Percentiles rank a stretch among this genome's conserved stretches.
phyloP scores from a whole-genome alignment of 2,797 vertebrate species.

The Aeoliscus strigatus region DNA sequence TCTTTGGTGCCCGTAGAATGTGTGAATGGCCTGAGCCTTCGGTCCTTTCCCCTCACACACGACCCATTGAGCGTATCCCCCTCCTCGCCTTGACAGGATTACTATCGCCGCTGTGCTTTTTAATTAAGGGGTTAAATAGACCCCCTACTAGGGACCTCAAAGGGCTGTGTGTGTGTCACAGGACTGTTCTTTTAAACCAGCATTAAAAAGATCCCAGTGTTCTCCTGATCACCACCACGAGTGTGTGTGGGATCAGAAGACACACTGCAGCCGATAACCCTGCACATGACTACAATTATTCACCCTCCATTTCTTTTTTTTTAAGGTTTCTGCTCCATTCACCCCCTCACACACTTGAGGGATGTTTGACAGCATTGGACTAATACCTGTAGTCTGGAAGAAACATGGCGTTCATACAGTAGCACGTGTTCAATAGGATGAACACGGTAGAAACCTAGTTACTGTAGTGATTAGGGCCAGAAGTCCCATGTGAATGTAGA shows the following conservation, averaged over 20 bases:
- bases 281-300: no score
- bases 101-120: constrained; percentile 62
- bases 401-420: no score
- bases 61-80: constrained; percentile 17
- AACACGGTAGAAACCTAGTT: no score
- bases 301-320: no score
- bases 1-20: constrained; percentile 32
- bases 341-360: no score
- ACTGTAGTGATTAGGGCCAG: constrained; percentile 6
- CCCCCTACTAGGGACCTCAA: constrained; percentile 58
- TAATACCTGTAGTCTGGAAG: no score
- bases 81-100: constrained; percentile 71
- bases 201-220: constrained; percentile 55
- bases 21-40: constrained; percentile 24
- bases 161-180: constrained; percentile 42
- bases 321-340: no score
- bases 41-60: constrained; percentile 2
- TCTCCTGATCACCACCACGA: constrained; percentile 44
- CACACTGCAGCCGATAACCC: constrained; percentile 16
- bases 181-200: constrained; percentile 55
- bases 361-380: no score
- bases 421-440: no score
- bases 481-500: constrained; percentile 6
- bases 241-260: constrained; percentile 37
- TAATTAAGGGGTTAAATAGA: constrained; percentile 76